These are phyloP conservation scores for Gortyna flavago DNA, from an alignment of 2,888 invertebrate genomes.

Conservation along the genomic window DNA sequence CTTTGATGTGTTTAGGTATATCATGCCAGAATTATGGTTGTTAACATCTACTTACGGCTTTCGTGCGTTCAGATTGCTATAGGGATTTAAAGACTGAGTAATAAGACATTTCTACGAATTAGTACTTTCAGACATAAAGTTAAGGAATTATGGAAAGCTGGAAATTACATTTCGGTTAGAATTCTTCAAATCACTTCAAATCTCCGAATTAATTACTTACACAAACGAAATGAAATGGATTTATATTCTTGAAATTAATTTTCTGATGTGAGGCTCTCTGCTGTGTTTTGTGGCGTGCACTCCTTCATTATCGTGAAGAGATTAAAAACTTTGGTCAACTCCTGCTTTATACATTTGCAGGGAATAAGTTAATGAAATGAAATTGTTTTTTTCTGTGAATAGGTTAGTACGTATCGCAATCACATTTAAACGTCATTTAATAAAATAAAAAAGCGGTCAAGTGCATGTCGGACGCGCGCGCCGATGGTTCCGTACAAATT, in stretches of 20 bases:
- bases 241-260: slow-evolving; percentile 1
- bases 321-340: not conserved
- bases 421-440: not conserved
- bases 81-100: slow-evolving; percentile 24
- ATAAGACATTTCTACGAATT: slow-evolving; percentile 32
- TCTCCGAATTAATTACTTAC: slow-evolving; percentile 1
- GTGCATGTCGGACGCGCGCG: no score
- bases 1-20: not conserved
- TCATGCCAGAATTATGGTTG: not conserved
- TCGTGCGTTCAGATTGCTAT: slow-evolving; percentile 19
- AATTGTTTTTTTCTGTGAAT: not conserved
- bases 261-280: not conserved
- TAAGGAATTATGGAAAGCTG: slow-evolving; percentile 22
- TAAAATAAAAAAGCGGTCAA: no score
- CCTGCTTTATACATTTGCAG: not conserved
- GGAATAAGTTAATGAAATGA: not conserved
- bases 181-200: slow-evolving; percentile 14
- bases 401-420: not conserved
- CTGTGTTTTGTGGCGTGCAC: not conserved
- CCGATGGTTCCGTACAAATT: no score
- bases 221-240: not conserved
- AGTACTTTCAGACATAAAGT: slow-evolving; percentile 12
- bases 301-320: not conserved
- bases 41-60: slow-evolving; percentile 7
- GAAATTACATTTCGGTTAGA: slow-evolving; percentile 16